Evolutionary conservation across 2,797 vertebrate genomes (phyloP), one percentile per base, ranked within the genome.

Genomic region (Nyctibius grandis): DNA sequence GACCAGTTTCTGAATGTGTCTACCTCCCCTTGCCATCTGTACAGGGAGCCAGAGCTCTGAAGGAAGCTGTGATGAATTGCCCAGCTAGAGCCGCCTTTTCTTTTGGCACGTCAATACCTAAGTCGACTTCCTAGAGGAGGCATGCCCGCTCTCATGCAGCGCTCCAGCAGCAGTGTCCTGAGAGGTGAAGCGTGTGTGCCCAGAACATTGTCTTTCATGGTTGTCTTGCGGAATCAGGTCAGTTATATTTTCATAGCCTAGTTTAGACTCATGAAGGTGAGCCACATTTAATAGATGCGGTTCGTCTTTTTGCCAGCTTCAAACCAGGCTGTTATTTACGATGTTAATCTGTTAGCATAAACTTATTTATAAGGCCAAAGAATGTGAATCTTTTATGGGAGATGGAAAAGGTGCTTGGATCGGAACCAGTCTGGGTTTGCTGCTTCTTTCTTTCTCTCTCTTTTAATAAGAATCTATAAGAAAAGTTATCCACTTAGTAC

Each of bases 81-180:
- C 3, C 67, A 45, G 33, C 23, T 56, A 63, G 2, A 69, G 0
- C 1, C 10, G 56, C n/a, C 14, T 88, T 92, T 80, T 60, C 40
- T 81, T 64, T 26, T 25, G 38, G 18, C 21, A 21, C 15, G 57
- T 88, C 53, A 36, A 5, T 45, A 22, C 48, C 47, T n/a, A 31
- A 26, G n/a, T 23, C 0, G 1, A 5, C 29, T 40, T 69, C n/a
- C 53, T 17, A 21, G 61, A 68, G 33, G 34, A 50, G 57, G 15
- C 3, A 2, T 29, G 8, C 15, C 48, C 0, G 0, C 2, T 45
- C 8, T 34, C 36, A 26, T 2, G 2, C 33, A 20, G 23, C 0
- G 2, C 23, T 80, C 31, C 45, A 40, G 61, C 45, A 81, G 23
- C 42, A 57, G n/a, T n/a, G 38, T 25, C 76, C 61, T 28, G 63